Percentiles rank a stretch among this genome's conserved stretches.
Conservation (phyloP, 1,140 invertebrate species). For the Brachionus paranguensis region DNA sequence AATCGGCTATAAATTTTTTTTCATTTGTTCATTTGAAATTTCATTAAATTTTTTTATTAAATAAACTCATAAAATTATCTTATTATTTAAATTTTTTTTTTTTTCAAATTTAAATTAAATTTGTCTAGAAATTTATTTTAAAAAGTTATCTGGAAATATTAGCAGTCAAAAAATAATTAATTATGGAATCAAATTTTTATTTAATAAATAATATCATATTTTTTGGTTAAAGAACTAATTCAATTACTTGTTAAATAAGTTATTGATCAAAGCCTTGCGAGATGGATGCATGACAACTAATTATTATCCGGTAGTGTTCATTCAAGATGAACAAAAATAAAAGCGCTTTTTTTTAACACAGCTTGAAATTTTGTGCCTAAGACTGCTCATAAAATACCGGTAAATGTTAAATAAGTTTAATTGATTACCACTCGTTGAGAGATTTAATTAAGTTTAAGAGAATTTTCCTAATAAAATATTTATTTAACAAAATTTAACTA, state of each 20-base stretch:
- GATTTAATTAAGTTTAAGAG: neutral
- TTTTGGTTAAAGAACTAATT: neutral
- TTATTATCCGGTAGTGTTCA: neutral
- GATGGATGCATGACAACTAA: neutral
- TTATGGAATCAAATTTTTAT: neutral
- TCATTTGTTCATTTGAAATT: too few relatives aligned
- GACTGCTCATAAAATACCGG: neutral
- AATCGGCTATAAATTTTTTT: too few relatives aligned
- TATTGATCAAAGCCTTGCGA: neutral
- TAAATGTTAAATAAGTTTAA: neutral
- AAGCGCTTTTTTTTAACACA: neutral
- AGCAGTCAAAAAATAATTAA: too few relatives aligned
- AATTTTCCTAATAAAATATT: neutral
- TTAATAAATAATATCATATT: neutral
- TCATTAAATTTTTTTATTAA: too few relatives aligned
- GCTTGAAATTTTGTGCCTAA: neutral
- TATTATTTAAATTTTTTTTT: too few relatives aligned
- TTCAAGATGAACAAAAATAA: neutral
- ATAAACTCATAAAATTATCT: too few relatives aligned
- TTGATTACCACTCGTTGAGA: neutral
- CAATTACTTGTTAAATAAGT: neutral
- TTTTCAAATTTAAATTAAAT: too few relatives aligned
- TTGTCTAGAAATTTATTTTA: too few relatives aligned
- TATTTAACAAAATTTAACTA: neutral
- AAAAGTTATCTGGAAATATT: too few relatives aligned